phyloP scores from a whole-genome alignment of 2,888 invertebrate genomes.

The Nasonia oneida region DNA sequence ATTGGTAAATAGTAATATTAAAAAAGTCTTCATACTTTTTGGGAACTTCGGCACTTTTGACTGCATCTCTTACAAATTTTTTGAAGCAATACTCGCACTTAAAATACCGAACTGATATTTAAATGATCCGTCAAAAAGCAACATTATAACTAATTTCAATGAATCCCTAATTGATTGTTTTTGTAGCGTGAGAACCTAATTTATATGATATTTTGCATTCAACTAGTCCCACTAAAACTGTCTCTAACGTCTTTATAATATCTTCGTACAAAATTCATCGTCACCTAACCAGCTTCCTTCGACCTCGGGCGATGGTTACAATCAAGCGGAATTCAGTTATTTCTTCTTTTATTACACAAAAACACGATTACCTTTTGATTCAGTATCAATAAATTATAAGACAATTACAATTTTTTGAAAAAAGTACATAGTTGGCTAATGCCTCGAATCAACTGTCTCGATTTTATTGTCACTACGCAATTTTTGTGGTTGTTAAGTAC shows the following conservation, averaged over 20 bases:
- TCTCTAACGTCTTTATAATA: slow-evolving; percentile 52
- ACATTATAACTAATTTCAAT: not conserved
- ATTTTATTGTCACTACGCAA: slow-evolving; percentile 42
- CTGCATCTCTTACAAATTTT: slow-evolving; percentile 5
- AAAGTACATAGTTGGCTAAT: slow-evolving; percentile 29
- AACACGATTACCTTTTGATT: not conserved
- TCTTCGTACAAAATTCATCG: slow-evolving; percentile 56
- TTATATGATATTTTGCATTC: slow-evolving; percentile 49
- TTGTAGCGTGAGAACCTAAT: slow-evolving; percentile 13
- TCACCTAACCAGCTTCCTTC: slow-evolving; percentile 38
- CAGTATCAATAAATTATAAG: slow-evolving; percentile 7
- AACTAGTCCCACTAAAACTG: slow-evolving; percentile 56
- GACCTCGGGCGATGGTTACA: slow-evolving; percentile 26
- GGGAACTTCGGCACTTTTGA: slow-evolving; percentile 23
- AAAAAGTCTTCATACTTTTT: slow-evolving; percentile 21
- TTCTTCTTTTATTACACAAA: slow-evolving; percentile 35
- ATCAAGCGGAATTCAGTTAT: slow-evolving; percentile 29
- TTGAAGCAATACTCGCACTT: not conserved
- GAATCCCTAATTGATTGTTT: not conserved
- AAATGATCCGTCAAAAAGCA: slow-evolving; percentile 12
- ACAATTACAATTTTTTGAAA: slow-evolving; percentile 16
- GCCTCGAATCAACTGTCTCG: not conserved
- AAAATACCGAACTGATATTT: not conserved
- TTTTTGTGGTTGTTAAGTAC: slow-evolving; percentile 34
- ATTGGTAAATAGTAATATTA: slow-evolving; percentile 38